These are phyloP conservation scores for Eremophila alpestris DNA, from an alignment of 2,797 vertebrate species.

Conservation along the genomic window DNA sequence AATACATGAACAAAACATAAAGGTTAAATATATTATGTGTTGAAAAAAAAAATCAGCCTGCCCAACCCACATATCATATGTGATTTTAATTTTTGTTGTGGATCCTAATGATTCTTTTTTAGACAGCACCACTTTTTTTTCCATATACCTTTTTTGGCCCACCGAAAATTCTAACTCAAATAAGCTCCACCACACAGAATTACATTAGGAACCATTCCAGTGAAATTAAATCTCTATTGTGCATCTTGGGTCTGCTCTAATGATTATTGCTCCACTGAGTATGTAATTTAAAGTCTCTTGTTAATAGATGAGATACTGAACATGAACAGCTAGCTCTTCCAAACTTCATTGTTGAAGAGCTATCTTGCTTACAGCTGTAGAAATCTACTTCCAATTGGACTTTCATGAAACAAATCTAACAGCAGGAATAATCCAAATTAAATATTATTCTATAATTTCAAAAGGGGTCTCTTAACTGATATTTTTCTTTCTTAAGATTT, in stretches of 20 bases:
- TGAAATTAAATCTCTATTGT: conserved; percentile 63
- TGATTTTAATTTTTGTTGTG: neutral
- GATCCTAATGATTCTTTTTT: neutral
- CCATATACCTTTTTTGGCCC: neutral
- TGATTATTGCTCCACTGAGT: conserved; percentile 49
- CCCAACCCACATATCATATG: neutral
- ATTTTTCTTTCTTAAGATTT: neutral
- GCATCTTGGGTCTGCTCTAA: conserved; percentile 37
- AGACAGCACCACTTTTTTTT: neutral
- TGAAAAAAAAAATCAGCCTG: neutral
- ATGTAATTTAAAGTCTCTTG: conserved; percentile 51
- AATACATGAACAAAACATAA: conserved; percentile 32
- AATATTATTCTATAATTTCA: neutral
- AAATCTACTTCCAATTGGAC: neutral
- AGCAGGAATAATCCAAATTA: neutral
- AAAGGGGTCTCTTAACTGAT: neutral
- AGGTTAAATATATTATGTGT: conserved; percentile 28
- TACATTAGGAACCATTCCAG: conserved; percentile 59
- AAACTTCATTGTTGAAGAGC: neutral
- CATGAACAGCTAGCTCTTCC: conserved; percentile 18
- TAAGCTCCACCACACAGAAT: neutral
- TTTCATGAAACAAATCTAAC: conserved; percentile 54
- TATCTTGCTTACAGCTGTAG: neutral
- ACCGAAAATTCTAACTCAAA: conserved; percentile 26
- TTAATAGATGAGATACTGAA: conserved; percentile 41